These are phyloP conservation scores for Ferdinandea cuprea DNA, from an alignment of 2,888 invertebrate species.

Conservation along the genomic window DNA sequence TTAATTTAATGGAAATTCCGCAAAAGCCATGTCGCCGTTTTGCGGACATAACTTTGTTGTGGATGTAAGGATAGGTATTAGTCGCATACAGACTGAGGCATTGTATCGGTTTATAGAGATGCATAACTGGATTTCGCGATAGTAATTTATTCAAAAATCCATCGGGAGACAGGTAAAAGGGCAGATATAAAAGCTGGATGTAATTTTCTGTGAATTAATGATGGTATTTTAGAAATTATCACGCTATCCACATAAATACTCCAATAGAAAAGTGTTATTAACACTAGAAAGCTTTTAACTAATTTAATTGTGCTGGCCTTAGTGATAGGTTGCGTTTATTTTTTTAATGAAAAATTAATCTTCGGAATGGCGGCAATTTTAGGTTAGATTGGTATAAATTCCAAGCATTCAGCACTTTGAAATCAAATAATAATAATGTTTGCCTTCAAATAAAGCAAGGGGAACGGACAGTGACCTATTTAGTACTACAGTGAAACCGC, in stretches of 20 bases:
- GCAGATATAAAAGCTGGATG: background rate
- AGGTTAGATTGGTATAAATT: too few relatives aligned
- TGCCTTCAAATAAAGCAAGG: too few relatives aligned
- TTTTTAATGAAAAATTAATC: too few relatives aligned
- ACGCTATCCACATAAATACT: conserved; percentile 5
- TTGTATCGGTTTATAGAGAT: conserved; percentile 33
- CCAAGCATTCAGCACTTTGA: too few relatives aligned
- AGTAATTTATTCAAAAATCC: conserved; percentile 33
- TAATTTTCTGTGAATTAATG: conserved; percentile 5
- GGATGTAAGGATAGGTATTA: conserved; percentile 19
- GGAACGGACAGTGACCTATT: too few relatives aligned
- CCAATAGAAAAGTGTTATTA: background rate
- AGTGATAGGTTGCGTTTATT: too few relatives aligned
- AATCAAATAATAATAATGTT: too few relatives aligned
- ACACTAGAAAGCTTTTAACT: too few relatives aligned
- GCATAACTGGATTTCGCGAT: conserved; percentile 24
- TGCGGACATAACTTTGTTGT: conserved; percentile 64
- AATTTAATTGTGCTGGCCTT: too few relatives aligned
- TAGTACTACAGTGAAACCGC: too few relatives aligned
- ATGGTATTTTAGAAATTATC: conserved; percentile 19
- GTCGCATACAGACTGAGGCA: conserved; percentile 20
- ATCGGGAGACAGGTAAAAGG: background rate
- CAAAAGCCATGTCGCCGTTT: conserved; percentile 58
- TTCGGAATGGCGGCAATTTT: too few relatives aligned
- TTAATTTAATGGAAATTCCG: conserved; percentile 73